Base-by-base conservation (phyloP, 2,888 invertebrate genomes). In the Laspeyria flexula region DNA sequence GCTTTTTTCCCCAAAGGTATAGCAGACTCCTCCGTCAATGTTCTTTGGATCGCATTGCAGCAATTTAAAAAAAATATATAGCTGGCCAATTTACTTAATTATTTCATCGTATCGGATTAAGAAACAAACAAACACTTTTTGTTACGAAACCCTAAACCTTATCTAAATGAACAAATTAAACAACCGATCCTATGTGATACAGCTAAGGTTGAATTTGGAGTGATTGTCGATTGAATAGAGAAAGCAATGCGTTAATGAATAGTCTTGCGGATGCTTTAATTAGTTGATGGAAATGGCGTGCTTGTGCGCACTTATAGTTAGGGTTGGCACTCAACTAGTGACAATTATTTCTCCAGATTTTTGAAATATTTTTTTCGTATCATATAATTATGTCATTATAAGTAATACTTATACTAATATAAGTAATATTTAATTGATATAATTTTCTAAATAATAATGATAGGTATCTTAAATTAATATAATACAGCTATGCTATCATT, bases 221-320 rank as follows among this genome's bases (percentile, higher is more conserved):
- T 55, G 30, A 3, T 2, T 4, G 0, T 27, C 9, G 13, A 2
- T 30, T 46, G 31, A 38, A 49, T 50, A 53, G 68, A 66, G 66
- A 66, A 66, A 66, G 68, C 66, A 67, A 61, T 64, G 59, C 65
- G 51, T 54, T 64, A 64, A 68, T 66, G 66, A 66, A 67, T 67
- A 55, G 64, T 63, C 57, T 67, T 61, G 65, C 65, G 59, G 64
- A 64, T 66, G 66, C 47, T 66, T 67, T 66, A 66, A 66, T 66
- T 66, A 67, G 60, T 51, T 58, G 67, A 59, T 64, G 45, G 59
- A 64, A 64, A 67, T 67, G 51, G 65, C 68, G 68, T 64, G 68
- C 27, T 51, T 39, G 52, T 43, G 61, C 61, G 53, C 48, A 59
- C 23, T 61, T 37, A 35, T 44, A 39, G 3, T 10, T 34, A 66